Percentiles rank a stretch among this genome's conserved stretches.
Conservation (phyloP, 1,140 invertebrate genomes). For the Grapholita molesta region DNA sequence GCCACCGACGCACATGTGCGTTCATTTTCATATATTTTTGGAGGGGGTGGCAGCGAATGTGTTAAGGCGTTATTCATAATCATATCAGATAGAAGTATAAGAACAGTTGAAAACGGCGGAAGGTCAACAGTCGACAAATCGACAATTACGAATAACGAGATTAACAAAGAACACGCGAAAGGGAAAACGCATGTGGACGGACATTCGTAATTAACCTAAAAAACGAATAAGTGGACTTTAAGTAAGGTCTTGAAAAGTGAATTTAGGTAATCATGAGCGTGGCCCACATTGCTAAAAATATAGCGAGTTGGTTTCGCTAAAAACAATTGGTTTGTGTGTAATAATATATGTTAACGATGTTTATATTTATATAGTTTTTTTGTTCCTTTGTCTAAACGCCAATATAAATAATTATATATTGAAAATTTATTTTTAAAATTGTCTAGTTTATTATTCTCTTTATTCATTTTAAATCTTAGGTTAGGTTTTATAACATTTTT, state of each 20-base stretch:
- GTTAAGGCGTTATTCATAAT: not conserved
- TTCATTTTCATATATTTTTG: too few species aligned
- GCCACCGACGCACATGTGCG: too few species aligned
- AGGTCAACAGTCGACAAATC: not conserved
- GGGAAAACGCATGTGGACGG: not conserved
- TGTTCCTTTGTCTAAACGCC: not conserved
- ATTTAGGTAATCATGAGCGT: not conserved
- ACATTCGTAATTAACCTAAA: not conserved
- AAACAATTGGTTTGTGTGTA: not conserved
- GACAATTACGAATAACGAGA: not conserved
- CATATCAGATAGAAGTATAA: not conserved
- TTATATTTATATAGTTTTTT: too few species aligned
- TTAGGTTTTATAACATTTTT: too few species aligned
- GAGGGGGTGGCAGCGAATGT: too few species aligned
- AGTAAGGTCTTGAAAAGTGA: not conserved
- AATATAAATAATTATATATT: too few species aligned
- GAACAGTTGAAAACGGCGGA: not conserved
- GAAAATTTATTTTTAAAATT: too few species aligned
- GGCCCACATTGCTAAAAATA: not conserved
- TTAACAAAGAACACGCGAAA: not conserved
- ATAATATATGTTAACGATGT: too few species aligned
- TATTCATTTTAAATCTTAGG: too few species aligned
- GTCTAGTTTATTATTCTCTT: too few species aligned
- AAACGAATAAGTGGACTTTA: not conserved
- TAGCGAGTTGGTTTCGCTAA: not conserved